phyloP scores from a whole-genome alignment of 1,140 invertebrate genomes.

The Geopemphigus sp. region DNA sequence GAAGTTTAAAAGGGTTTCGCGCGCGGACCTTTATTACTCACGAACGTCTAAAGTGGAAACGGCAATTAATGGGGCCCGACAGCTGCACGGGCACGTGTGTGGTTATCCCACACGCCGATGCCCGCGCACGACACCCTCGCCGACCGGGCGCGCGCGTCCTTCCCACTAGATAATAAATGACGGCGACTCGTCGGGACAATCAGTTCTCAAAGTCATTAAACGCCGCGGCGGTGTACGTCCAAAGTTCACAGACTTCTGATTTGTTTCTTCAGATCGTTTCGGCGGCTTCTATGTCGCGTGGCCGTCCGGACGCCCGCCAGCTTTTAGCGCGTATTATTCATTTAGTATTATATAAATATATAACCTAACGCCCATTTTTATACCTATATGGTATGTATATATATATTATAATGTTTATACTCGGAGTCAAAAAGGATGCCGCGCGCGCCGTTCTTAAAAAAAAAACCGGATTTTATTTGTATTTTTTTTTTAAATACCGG shows the following conservation, averaged over 20 bases:
- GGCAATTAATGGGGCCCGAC: conserved; percentile 40
- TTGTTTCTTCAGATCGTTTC: neutral
- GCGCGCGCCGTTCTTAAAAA: neutral
- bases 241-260: conserved; percentile 28
- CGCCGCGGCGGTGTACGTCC: neutral
- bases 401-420: too few relatives aligned
- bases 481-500: neutral
- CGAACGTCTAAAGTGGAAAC: conserved; percentile 20
- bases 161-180: conserved; percentile 15
- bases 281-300: too few relatives aligned
- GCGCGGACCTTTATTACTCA: conserved; percentile 20
- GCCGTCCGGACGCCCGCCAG: neutral
- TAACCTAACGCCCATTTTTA: too few relatives aligned
- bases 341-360: too few relatives aligned
- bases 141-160: neutral
- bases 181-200: conserved; percentile 34
- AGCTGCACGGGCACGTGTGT: conserved; percentile 47
- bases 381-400: too few relatives aligned
- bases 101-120: conserved; percentile 32
- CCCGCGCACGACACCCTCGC: neutral
- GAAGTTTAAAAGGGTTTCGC: neutral
- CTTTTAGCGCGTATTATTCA: too few relatives aligned
- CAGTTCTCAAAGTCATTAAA: conserved; percentile 38
- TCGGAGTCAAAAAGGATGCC: neutral
- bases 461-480: conserved; percentile 28